Evolutionary conservation across 30 jellyfish, hydroid and myxozoan genomes (phyloP), one percentile per base, ranked within the genome.

Genomic region (Aurelia sp.): DNA sequence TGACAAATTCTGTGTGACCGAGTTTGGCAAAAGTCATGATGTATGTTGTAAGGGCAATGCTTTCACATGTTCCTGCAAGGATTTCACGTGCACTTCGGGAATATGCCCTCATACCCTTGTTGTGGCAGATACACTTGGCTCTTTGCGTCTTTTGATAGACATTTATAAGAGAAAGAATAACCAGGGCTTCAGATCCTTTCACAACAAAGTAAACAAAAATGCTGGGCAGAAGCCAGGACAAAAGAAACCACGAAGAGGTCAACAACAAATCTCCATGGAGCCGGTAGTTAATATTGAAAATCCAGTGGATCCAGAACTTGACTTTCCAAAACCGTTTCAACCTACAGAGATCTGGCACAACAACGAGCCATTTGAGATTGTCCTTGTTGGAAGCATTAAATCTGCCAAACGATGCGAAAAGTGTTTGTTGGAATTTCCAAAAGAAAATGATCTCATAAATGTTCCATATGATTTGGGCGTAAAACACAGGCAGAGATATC

Each of bases 121-220:
- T 70, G 81, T 70, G 19, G 81, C 81, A 70, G 81, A 70, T 35
- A 70, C 81, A 70, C 61, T 70, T 15, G 81, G 63, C 81, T 27
- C 63, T 35, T 41, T 70, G 23, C 81, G 64, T 41, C 3, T 27
- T 22, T 70, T 27, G 61, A 31, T 70, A 70, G 63, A 70, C 21
- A 70, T 2, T 27, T 70, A 31, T 70, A 41, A 31, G 66, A 31
- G 61, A 41, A 70, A 70, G 81, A 70, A 41, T 27, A 70, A 41
- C 81, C 18, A 70, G 63, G 81, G 64, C 81, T 35, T 35, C 81
- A 70, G 63, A 70, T 41, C 63, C 63, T 70, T 70, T 35, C 81
- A 70, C 61, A 41, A 15, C 67, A 70, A 70, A 11, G n/a, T 16
- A 11, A 33, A 33, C 64, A 70, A 37, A 70, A 33, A 41, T 27